A percentile compares a stretch with the other conserved stretches of the same genome.
These are phyloP conservation scores for Periophthalmus magnuspinnatus DNA, from an alignment of 2,797 vertebrate genomes.

Conservation along the genomic window DNA sequence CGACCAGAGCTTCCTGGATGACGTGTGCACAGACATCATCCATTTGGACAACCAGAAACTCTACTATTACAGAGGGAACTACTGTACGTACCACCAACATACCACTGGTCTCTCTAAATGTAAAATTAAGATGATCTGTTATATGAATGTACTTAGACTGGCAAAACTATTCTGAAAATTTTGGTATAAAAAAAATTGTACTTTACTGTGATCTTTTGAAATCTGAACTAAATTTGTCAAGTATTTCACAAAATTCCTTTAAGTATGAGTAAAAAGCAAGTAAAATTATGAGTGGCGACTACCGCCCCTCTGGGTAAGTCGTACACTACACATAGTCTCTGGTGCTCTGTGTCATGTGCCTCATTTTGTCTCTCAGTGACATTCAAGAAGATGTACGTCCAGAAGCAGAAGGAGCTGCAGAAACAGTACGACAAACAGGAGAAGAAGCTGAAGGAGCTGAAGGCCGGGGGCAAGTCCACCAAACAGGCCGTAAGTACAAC, in stretches of 20 bases:
- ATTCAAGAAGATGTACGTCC: conserved; percentile 96
- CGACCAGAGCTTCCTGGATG: conserved; percentile 92
- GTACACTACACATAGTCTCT: neutral
- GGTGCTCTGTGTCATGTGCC: neutral
- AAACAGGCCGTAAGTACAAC: conserved; percentile 87
- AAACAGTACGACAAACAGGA: conserved; percentile 95
- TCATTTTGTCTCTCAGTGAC: conserved; percentile 74
- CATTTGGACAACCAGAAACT: conserved; percentile 89
- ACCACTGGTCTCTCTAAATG: too few relatives aligned
- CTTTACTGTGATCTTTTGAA: too few relatives aligned
- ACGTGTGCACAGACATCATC: conserved; percentile 90
- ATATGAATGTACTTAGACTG: neutral
- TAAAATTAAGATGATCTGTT: too few relatives aligned
- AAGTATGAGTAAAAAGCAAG: too few relatives aligned
- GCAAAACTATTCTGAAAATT: too few relatives aligned
- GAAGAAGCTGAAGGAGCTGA: conserved; percentile 90
- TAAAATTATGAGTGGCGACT: neutral
- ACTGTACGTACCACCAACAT: conserved; percentile 73
- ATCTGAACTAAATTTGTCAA: neutral
- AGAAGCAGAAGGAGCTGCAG: conserved; percentile 92
- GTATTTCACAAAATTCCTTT: neutral
- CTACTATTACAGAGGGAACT: conserved; percentile 91
- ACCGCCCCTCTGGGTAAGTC: neutral
- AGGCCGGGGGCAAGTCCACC: conserved; percentile 91
- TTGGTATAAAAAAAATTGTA: too few relatives aligned